phyloP scores from a whole-genome alignment of 2,113 vertebrate species.

The Petromus typicus region DNA sequence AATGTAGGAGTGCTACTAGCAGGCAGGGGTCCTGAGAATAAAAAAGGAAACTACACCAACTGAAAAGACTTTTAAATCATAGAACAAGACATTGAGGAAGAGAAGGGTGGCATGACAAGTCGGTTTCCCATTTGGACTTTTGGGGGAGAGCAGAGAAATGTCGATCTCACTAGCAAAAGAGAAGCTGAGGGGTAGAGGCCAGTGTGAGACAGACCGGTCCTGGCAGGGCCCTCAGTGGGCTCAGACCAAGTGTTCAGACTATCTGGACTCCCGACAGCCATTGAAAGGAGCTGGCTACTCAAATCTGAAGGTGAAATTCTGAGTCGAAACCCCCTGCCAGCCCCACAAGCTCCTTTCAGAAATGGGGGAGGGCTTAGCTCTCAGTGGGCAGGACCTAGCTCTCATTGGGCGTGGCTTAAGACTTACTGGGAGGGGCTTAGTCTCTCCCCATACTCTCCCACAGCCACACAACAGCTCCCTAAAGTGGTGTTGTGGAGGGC shows the following conservation, averaged over 20 bases:
- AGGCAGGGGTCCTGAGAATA: background rate
- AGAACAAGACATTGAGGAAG: background rate
- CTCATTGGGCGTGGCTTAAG: background rate
- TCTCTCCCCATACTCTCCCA: no score
- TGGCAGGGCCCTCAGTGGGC: no score
- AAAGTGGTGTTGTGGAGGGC: fast-evolving
- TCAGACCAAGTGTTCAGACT: background rate
- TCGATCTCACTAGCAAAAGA: background rate
- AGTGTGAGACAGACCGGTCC: fast-evolving
- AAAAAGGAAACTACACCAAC: background rate
- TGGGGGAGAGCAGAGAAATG: background rate
- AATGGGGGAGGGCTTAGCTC: background rate
- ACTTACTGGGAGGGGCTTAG: background rate
- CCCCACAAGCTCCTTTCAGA: background rate
- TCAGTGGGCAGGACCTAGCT: background rate
- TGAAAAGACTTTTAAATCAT: background rate
- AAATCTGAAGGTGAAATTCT: background rate
- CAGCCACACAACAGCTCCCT: background rate
- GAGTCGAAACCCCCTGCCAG: background rate
- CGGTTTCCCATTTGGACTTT: no score
- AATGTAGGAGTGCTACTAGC: background rate
- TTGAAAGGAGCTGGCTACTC: background rate
- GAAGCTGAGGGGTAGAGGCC: background rate
- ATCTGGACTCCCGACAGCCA: background rate
- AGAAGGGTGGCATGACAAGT: no score